Percentiles rank a stretch among this genome's conserved stretches.
Conservation (phyloP, 1,140 invertebrate genomes). For the Danaus plexippus region DNA sequence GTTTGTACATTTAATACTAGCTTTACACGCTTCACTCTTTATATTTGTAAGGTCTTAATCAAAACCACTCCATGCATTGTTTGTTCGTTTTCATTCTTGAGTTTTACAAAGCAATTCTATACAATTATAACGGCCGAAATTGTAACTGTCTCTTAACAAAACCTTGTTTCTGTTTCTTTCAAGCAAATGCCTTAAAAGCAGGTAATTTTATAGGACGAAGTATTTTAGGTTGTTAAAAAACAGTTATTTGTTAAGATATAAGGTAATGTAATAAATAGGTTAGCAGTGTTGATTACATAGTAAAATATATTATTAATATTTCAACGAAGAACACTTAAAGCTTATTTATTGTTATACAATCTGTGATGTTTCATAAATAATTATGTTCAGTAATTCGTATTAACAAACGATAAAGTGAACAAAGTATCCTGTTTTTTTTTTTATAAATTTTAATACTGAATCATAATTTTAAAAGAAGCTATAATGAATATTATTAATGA, state of each 20-base stretch:
- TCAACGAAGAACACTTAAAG: slow-evolving; percentile 33
- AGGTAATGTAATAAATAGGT: slow-evolving; percentile 59
- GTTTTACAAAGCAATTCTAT: slow-evolving; percentile 65
- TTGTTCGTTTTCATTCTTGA: slow-evolving; percentile 39
- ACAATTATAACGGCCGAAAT: slow-evolving; percentile 71
- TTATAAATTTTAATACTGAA: no score
- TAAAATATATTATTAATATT: slow-evolving; percentile 46
- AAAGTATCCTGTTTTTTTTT: no score
- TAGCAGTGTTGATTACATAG: slow-evolving; percentile 26
- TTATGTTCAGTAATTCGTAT: no score
- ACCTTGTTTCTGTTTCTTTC: slow-evolving; percentile 47
- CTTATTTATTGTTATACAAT: slow-evolving; percentile 64
- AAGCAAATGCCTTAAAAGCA: slow-evolving; percentile 59
- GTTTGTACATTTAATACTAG: no score
- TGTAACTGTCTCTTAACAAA: slow-evolving; percentile 68
- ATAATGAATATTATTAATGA: no score
- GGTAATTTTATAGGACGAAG: slow-evolving; percentile 60
- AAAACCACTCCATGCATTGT: slow-evolving; percentile 29
- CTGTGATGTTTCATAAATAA: slow-evolving; percentile 15
- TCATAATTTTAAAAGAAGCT: no score
- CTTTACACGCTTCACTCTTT: no score
- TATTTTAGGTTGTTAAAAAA: slow-evolving; percentile 35
- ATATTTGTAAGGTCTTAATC: slow-evolving; percentile 3
- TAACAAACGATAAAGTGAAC: no score
- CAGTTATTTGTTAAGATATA: slow-evolving; percentile 53